These are phyloP conservation scores for Pseudorectes ferrugineus DNA, from an alignment of 2,113 vertebrate species.

Conservation along the genomic window DNA sequence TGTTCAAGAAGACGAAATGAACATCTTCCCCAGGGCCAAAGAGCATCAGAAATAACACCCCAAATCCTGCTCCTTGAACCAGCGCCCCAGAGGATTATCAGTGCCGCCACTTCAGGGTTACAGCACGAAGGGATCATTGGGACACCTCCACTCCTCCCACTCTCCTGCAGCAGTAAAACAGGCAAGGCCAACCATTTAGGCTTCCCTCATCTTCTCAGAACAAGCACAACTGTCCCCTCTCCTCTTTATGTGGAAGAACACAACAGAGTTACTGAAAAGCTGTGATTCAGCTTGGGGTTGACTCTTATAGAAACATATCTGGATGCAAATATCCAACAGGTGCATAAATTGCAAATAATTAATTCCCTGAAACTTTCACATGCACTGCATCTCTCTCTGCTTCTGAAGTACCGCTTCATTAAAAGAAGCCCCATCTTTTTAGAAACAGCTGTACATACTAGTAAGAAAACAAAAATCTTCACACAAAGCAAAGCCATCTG, in stretches of 20 bases:
- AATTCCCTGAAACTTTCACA: not conserved
- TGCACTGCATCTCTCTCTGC: not conserved
- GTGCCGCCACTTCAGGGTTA: too few species aligned
- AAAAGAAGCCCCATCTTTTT: not conserved
- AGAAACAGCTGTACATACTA: not conserved
- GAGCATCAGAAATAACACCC: not conserved
- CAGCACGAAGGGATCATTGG: fast-evolving
- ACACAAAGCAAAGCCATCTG: slow-evolving; percentile 7
- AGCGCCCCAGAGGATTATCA: not conserved
- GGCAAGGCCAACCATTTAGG: fast-evolving
- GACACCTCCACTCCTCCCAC: not conserved
- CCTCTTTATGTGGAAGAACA: not conserved
- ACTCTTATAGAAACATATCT: not conserved
- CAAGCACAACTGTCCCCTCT: fast-evolving
- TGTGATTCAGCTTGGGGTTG: not conserved
- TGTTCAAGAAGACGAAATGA: not conserved
- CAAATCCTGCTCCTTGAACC: not conserved
- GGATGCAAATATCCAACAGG: not conserved
- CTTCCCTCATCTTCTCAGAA: not conserved
- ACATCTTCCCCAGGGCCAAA: not conserved
- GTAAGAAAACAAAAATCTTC: not conserved
- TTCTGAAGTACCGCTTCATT: not conserved
- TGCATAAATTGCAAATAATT: not conserved
- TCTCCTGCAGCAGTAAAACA: not conserved
- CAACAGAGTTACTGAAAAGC: fast-evolving